Evolutionary conservation across 1,140 invertebrate genomes (phyloP), one percentile per base, ranked within the genome.

Genomic region (Tetranychus urticae): DNA sequence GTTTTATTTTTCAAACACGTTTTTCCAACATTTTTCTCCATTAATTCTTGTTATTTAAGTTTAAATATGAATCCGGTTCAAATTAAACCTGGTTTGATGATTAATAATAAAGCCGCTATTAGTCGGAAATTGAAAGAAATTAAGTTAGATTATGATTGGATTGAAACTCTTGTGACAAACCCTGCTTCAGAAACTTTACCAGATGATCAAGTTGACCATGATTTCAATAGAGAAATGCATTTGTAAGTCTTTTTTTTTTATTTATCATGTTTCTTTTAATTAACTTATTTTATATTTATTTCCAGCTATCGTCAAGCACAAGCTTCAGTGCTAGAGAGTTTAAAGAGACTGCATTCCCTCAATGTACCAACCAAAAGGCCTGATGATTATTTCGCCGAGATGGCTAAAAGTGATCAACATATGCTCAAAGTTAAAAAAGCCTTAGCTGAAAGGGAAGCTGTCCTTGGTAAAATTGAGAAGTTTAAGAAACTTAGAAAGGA

Each of bases 301-400:
- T 35, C 13, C n/a, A 76, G 75, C 69, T 86, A 94, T 69, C 76
- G 88, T 61, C 90, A 94, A 75, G 92, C 90, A 3, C 90, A 97
- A 69, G 78, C 81, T 39, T 81, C 88, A 14, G 85, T 88, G 7
- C 65, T 90, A 2, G 81, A 86, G 66, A 85, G 80, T 2, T 77
- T 96, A 23, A 76, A 79, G 34, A 77, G 77, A 58, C 71, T 97
- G 4, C 81, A 87, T 56, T 78, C 81, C 63, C 68, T 89, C 3
- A 80, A 79, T 34, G 76, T 94, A 47, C 75, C 79, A 0, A 93
- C 88, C 1, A 83, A 80, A 69, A 77, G 87, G 61, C 94, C 94
- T 0, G 83, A 88, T 39, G 93, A 97, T 74, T 98, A 94, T 74
- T 97, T 94, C 76, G 94, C 93, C 1, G 86, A 98, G 78, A 98